Base-by-base conservation (phyloP, 2,888 invertebrate species). In the Stenchaetothrips biformis region DNA sequence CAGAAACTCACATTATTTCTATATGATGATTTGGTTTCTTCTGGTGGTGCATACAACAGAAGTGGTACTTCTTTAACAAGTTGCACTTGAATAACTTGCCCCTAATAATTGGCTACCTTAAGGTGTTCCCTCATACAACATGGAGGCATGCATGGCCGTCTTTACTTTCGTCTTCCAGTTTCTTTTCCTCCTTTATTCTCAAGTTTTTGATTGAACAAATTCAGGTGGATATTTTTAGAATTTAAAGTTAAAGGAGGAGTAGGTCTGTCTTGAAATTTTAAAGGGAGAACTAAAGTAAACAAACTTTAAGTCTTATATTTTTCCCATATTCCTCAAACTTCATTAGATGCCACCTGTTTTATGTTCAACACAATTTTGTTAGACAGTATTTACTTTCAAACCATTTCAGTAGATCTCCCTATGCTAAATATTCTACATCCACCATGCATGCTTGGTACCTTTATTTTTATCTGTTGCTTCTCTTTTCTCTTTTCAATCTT, bases 391-490 rank as follows among this genome's bases (percentile, higher is more conserved):
- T 74, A 74, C 53, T 53, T 18, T 74, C 67, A 21, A 25, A 74
- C 11, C 67, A 74, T 74, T 74, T 21, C 11, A 74, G 67, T 74
- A 74, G 67, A 74, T 74, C 67, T 74, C 67, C 67, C 67, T 74
- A 74, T 74, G 67, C 67, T 74, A 21, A 74, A 74, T 74, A 74
- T 74, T 74, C 25, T 74, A 59, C 37, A 74, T 74, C 21, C 67
- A 74, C 67, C 67, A 74, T 74, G 67, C 67, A 74, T 74, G 67
- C 67, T 74, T 74, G 67, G 67, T 74, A 74, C 67, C 67, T 74
- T 74, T 74, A 74, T 74, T 74, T 37, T 74, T 74, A 74, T 74
- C 67, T 74, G 67, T 74, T 74, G 67, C 67, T 74, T 74, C 67
- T 74, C 67, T 74, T 74, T 74, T 21, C 67, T 74, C 21, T 74